Conservation (phyloP, 2,113 vertebrate genomes). For the Tringa solitaria region DNA sequence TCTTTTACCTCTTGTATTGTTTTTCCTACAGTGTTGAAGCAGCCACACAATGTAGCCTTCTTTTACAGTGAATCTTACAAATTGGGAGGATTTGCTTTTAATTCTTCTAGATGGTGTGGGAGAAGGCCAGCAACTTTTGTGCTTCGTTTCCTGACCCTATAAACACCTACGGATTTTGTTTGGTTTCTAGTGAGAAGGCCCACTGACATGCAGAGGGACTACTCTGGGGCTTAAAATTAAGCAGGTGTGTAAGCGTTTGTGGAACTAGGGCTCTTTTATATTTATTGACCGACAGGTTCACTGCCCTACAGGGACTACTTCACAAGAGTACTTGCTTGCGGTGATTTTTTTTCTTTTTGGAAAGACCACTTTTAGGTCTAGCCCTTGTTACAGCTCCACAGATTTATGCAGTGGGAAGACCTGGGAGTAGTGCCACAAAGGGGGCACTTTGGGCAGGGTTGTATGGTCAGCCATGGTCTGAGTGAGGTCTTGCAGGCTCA, state of each 20-base stretch:
- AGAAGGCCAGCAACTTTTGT: not conserved
- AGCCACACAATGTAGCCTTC: not conserved
- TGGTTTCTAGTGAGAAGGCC: not conserved
- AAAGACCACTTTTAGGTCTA: not conserved
- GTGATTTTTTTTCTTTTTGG: not conserved
- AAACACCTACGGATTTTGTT: not conserved
- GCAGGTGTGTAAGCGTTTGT: not conserved
- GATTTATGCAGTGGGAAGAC: not conserved
- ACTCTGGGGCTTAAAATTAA: conserved; percentile 2
- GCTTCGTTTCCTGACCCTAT: not conserved
- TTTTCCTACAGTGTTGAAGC: not conserved
- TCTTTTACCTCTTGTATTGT: not conserved
- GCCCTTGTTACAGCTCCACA: not conserved
- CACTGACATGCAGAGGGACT: not conserved
- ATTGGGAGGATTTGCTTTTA: not conserved
- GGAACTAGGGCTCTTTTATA: not conserved
- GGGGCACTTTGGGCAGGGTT: not conserved
- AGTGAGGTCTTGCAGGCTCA: not conserved
- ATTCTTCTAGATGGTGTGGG: not conserved
- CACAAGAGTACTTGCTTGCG: not conserved
- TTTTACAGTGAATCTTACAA: not conserved
- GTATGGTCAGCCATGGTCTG: not conserved
- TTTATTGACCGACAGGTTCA: conserved; percentile 10
- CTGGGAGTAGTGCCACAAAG: not conserved
- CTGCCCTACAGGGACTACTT: not conserved